Evolutionary conservation across 2,113 vertebrate genomes (phyloP), one percentile per base, ranked within the genome.

Genomic region (Pithys albifrons): DNA sequence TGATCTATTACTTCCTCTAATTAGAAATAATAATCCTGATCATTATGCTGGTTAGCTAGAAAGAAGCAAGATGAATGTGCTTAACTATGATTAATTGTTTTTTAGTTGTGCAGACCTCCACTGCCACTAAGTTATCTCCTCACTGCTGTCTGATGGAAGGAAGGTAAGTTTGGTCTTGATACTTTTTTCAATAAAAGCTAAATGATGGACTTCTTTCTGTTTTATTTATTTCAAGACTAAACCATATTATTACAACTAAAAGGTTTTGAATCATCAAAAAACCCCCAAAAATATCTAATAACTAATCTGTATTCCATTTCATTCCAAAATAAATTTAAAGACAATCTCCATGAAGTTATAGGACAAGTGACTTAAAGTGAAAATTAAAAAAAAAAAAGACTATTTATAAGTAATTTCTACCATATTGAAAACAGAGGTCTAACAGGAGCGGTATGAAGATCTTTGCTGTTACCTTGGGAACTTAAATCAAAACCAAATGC

Each of bases 1-100:
- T 99, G 99, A 99, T 99, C 99, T 99, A 99, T 99, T 99, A 99
- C 99, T 99, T 99, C 99, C 99, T 99, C 99, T 99, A 99, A 99
- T 99, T 99, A 99, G 99, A 99, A 99, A 99, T 99, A 99, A 99
- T 99, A 99, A 99, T 99, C 99, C 99, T 98, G 99, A 99, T 99
- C 99, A 99, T 99, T 99, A 99, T 98, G 98, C 99, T 99, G 99
- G 98, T 99, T 99, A 99, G 98, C 98, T 98, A 97, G 98, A 98
- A 98, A 98, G 98, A 98, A 98, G 98, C 97, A 98, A 99, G 99
- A 99, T 99, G 98, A 99, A 99, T 99, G 98, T 98, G 97, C 98
- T 93, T 98, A 98, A 98, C 98, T 98, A 98, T 98, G 98, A 99
- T 99, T 98, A 98, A 99, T 99, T 98, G 97, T 97, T 98, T 98